Evolutionary conservation across 1,140 invertebrate species (phyloP), one percentile per base, ranked within the genome.

Genomic region (Notospermus geniculatus): DNA sequence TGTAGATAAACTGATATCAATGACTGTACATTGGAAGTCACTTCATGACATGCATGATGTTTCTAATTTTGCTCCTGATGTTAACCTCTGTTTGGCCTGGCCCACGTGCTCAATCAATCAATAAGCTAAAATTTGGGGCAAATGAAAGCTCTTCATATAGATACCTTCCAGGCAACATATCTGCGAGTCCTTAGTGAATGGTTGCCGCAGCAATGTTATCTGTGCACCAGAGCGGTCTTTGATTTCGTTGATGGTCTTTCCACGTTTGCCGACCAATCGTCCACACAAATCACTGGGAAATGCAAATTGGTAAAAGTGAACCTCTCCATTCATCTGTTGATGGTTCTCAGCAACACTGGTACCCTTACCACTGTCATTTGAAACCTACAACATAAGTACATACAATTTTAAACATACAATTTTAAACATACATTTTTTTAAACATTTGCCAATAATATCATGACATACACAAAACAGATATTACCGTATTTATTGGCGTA

Each of bases 211-310:
- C 5, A 97, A 86, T 54, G 87, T 80, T 46, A 97, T 88, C 68
- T 85, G 88, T 19, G 92, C 89, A 68, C 88, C 86, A 0, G 91
- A 89, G 68, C 88, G 87, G 2, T 85, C 70, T 75, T 91, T 92
- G 50, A 97, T 89, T 68, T 86, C 85, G 56, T 89, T 88, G 15
- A 97, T 87, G 80, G 89, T 90, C n/a, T 83, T 82, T 23, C 93
- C 92, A 68, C 88, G 86, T 69, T 86, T 87, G 29, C 95, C 94
- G 75, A 97, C 96, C 58, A 98, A 83, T 36, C 88, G 85, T 17
- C 94, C 94, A 63, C 94, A 92, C 50, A 93, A 75, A 45, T 84
- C 75, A 30, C 78, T 72, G 11, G 91, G 90, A 69, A 96, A 87
- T 65, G 88, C 83, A 82, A 96, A 95, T 73, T 95, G 87, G 68